Evolutionary conservation across 2,797 vertebrate genomes (phyloP), one percentile per base, ranked within the genome.

Genomic region (Discoglossus pictus): DNA sequence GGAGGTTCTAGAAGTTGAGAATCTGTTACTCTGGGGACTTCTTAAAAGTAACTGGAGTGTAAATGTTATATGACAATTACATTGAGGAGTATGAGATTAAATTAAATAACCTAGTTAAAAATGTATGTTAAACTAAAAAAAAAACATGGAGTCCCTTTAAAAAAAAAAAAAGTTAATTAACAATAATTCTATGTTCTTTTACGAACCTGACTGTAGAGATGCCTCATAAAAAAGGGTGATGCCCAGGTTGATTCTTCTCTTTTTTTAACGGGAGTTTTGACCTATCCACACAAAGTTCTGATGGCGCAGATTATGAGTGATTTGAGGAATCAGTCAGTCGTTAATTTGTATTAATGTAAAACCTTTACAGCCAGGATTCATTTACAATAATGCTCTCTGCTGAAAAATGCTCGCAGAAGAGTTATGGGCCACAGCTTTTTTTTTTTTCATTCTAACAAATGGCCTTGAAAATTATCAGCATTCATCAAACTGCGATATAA

Each of bases 311-410:
- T 13, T 31, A 24, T 68, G 65, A 68, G 12, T 54, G 56, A 68
- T 61, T 13, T 11, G 20, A 24, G 9, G 38, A 40, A 68, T 68
- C 58, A 15, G 16, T 54, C 65, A 61, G 39, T 31, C 42, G 65
- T 68, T 68, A 61, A 68, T 68, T 61, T 68, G 56, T 68, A 68
- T 68, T 61, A 68, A 68, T 68, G 56, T 61, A 61, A 60, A 61
- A 53, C 31, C 20, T 39, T 68, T 46, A 46, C 56, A 68, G 65
- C 65, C 65, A 68, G 56, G 25, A 24, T 61, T 68, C 65, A 61
- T 61, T 68, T 68, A 53, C 65, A 68, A 60, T 60, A 68, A 68
- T 68, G 65, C 47, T 42, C 65, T 52, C 18, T 13, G 36, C 43
- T 68, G 55, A 60, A 43, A 68, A 68, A 60, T 68, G 65, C 55